Conservation (phyloP, 2,888 invertebrate genomes). For the Perdita meconis region DNA sequence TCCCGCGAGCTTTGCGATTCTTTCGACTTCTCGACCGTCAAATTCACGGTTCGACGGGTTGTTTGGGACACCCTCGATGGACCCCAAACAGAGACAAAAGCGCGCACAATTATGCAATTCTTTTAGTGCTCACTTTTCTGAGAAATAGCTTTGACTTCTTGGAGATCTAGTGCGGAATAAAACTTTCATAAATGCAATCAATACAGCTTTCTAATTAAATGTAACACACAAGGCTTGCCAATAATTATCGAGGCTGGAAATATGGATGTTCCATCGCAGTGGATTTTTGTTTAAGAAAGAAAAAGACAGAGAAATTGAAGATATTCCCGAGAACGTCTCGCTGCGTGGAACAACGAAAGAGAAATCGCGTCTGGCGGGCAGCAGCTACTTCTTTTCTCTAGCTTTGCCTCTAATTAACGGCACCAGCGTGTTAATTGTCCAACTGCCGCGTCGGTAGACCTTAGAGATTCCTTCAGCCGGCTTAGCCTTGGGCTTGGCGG, state of each 20-base stretch:
- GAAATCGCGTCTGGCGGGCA: constrained; percentile 50
- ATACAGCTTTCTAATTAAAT: too few relatives aligned
- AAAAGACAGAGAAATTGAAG: too few relatives aligned
- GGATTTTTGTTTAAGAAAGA: too few relatives aligned
- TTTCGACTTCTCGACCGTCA: constrained; percentile 33
- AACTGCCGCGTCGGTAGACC: constrained; percentile 59
- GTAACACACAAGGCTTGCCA: too few relatives aligned
- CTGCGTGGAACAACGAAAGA: constrained; percentile 28
- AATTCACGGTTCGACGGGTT: constrained; percentile 29
- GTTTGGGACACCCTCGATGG: too few relatives aligned
- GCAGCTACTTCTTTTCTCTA: constrained; percentile 48
- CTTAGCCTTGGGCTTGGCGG: constrained; percentile 43
- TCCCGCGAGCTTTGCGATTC: constrained; percentile 40
- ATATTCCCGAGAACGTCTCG: background rate
- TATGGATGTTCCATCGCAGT: too few relatives aligned
- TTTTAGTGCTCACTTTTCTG: too few relatives aligned
- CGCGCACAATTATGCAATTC: too few relatives aligned
- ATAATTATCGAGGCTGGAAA: too few relatives aligned
- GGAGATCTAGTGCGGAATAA: too few relatives aligned
- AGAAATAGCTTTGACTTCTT: too few relatives aligned
- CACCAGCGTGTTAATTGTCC: constrained; percentile 71
- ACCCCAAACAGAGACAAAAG: background rate
- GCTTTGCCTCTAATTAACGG: constrained; percentile 74
- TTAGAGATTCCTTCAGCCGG: constrained; percentile 64
- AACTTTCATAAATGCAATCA: too few relatives aligned